Evolutionary conservation across 1,140 invertebrate species (phyloP).

Genomic region (Conus ventricosus): DNA sequence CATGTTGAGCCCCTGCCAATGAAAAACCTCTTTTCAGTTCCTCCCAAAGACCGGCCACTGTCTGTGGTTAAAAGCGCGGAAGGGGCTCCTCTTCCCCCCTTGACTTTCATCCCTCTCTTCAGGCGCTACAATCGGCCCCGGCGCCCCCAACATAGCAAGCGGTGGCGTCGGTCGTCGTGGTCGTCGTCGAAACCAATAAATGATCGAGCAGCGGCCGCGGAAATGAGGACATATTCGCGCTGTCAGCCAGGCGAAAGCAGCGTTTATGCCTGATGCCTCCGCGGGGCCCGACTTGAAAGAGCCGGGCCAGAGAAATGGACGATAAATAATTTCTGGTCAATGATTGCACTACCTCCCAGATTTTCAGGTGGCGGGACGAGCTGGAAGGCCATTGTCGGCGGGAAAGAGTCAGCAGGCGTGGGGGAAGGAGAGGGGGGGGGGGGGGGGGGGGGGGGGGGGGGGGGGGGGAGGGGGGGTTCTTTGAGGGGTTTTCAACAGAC

Average conservation of each 20-base stretch:
- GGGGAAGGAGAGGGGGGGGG: background rate
- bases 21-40: constrained; percentile 18
- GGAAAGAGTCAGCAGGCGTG: constrained; percentile 35
- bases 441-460: too few relatives aligned
- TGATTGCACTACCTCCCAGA: constrained; percentile 32
- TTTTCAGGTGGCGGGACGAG: constrained; percentile 27
- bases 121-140: constrained; percentile 8
- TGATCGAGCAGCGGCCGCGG: constrained; percentile 27
- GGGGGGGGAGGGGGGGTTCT: background rate
- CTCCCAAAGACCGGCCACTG: background rate
- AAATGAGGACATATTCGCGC: constrained; percentile 39
- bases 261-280: constrained; percentile 30
- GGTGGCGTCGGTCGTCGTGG: background rate
- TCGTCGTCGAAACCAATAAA: constrained; percentile 34
- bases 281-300: constrained; percentile 25
- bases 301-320: background rate
- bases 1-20: constrained; percentile 13
- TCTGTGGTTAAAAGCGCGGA: constrained; percentile 19
- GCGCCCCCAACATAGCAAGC: background rate
- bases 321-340: constrained; percentile 40
- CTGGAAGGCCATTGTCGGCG: constrained; percentile 28
- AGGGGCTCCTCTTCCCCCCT: background rate
- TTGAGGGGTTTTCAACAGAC: background rate
- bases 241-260: constrained; percentile 26
- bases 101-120: constrained; percentile 7